Evolutionary conservation across 2,113 vertebrate genomes (phyloP).

Genomic region (Notarius lentiginosus): DNA sequence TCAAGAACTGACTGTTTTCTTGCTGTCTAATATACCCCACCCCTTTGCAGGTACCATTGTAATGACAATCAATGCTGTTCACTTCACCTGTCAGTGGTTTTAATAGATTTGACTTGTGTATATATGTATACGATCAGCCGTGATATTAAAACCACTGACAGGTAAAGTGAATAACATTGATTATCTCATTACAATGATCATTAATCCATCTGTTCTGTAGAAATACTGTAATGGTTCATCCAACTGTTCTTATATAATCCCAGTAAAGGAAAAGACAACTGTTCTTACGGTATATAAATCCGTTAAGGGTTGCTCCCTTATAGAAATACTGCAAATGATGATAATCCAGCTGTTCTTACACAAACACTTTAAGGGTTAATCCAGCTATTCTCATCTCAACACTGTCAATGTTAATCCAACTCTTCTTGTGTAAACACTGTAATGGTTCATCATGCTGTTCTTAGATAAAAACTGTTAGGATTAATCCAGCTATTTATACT

Average conservation of each 20-base stretch:
- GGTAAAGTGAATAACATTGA: no score
- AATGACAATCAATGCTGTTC: no score
- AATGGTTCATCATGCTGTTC: slow-evolving; percentile 10
- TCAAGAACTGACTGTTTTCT: no score
- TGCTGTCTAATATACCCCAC: no score
- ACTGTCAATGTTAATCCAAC: background rate
- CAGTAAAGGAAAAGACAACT: background rate
- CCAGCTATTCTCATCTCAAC: slow-evolving; percentile 5
- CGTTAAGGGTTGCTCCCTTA: background rate
- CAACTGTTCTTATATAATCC: background rate
- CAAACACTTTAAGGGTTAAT: background rate
- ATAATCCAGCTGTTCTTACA: background rate
- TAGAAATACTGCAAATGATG: background rate
- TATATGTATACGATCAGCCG: no score
- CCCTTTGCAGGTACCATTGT: no score
- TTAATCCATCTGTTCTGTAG: background rate
- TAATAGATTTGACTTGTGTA: no score
- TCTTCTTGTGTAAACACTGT: slow-evolving; percentile 8
- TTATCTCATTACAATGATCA: no score
- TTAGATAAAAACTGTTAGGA: slow-evolving; percentile 2
- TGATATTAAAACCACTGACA: no score
- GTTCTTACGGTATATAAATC: background rate
- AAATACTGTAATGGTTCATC: background rate
- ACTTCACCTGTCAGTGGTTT: no score
- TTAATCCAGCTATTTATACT: background rate